Evolutionary conservation across 2,113 vertebrate genomes (phyloP).

Genomic region (Catharus fuscescens): DNA sequence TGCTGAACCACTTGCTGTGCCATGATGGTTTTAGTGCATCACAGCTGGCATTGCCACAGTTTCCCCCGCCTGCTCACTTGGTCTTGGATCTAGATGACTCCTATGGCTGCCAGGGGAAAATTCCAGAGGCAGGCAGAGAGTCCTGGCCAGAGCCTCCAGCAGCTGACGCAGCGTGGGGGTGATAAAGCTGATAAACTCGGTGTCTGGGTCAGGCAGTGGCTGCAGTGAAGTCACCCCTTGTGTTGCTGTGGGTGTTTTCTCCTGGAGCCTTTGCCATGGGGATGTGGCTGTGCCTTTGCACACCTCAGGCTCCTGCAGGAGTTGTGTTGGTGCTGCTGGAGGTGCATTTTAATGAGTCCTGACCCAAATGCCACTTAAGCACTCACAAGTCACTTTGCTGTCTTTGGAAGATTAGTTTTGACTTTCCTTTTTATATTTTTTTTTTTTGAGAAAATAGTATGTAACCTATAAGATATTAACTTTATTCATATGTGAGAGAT

Average conservation of each 20-base stretch:
- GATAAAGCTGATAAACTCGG: neutral
- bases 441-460: neutral
- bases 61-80: neutral
- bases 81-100: neutral
- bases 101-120: neutral
- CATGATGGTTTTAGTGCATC: fast-evolving
- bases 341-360: neutral
- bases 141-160: neutral
- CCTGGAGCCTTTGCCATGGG: neutral
- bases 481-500: neutral
- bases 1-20: neutral
- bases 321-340: neutral
- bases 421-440: neutral
- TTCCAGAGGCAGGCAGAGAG: neutral
- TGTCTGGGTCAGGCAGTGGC: neutral
- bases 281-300: neutral
- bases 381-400: neutral
- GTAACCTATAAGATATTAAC: neutral
- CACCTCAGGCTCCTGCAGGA: neutral
- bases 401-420: neutral
- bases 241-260: neutral
- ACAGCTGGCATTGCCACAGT: neutral
- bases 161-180: neutral
- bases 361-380: neutral
- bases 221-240: neutral